Base-by-base conservation (phyloP, 2,113 vertebrate genomes). In the Cacatua alba region DNA sequence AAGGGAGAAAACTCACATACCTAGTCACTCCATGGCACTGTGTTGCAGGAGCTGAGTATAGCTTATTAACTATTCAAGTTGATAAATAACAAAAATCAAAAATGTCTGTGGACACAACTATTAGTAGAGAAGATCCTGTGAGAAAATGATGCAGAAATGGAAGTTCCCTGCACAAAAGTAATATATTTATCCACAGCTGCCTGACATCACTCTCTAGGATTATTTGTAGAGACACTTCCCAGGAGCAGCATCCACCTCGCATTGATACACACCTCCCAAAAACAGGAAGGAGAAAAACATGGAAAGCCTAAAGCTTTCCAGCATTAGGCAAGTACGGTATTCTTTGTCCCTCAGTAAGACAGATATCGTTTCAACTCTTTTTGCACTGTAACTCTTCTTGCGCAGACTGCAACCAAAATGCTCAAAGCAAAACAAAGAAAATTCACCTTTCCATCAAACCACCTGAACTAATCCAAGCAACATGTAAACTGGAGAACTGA, bases 381-480 rank as follows among this genome's bases (percentile, higher is more conserved):
- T 71, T 39, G 21, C 53, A 13, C 11, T 5, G 29, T n/a, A 57
- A 57, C 35, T 76, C 78, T 71, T 67, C 63, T 26, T 52, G 60
- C 33, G n/a, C 2, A 35, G 35, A 37, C 28, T n/a, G 21, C 29
- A 17, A 28, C 75, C 55, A 90, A 70, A 87, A 86, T 19, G 44
- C n/a, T 75, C 74, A 67, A n/a, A 77, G 35, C 18, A 57, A 57
- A 65, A 28, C 24, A 19, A 86, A 72, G 70, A 60, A 77, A 90
- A 44, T 2, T n/a, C 43, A 72, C 46, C 53, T 63, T 77, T 31
- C 35, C 35, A 65, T 57, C 19, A 80, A 44, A 84, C 55, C 82
- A 86, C 46, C 60, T 43, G 29, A 90, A 89, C 90, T 65, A 85
- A 82, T 53, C 78, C 67, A 67, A 59, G 68, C 35, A 83, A 79